These are phyloP conservation scores for Sturmia bella DNA, from an alignment of 2,888 invertebrate genomes.

Conservation along the genomic window DNA sequence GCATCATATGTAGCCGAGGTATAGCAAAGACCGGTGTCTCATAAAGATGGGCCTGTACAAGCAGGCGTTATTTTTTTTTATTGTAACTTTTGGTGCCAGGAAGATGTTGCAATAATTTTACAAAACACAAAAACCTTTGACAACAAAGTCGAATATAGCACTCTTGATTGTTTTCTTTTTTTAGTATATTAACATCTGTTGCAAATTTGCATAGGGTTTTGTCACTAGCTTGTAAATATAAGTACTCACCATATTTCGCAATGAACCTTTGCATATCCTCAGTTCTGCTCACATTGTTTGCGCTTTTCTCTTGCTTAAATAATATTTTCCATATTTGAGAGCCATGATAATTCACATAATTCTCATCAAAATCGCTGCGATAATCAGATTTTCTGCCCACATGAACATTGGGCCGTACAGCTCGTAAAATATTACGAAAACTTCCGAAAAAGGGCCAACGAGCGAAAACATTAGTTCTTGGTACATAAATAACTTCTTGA, in stretches of 20 bases:
- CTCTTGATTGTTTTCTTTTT: too few species aligned
- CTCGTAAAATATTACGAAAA: slow-evolving; percentile 75
- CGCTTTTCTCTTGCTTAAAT: slow-evolving; percentile 73
- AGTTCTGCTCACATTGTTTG: slow-evolving; percentile 60
- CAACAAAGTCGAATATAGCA: too few species aligned
- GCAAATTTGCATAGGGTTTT: too few species aligned
- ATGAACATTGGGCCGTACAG: slow-evolving; percentile 73
- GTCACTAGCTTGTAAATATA: too few species aligned
- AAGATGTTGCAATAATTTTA: slow-evolving; percentile 66
- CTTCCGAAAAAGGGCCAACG: slow-evolving; percentile 76
- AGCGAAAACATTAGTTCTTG: slow-evolving; percentile 81
- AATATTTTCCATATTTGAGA: slow-evolving; percentile 78
- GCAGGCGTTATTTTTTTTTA: too few species aligned
- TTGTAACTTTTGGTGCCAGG: too few species aligned
- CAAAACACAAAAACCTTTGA: neutral
- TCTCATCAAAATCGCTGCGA: slow-evolving; percentile 77
- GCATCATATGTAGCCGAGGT: too few species aligned
- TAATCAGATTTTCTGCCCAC: slow-evolving; percentile 74
- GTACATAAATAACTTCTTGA: slow-evolving; percentile 83
- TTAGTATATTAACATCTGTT: too few species aligned
- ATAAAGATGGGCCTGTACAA: too few species aligned
- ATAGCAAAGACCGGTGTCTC: too few species aligned
- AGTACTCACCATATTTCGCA: slow-evolving; percentile 75
- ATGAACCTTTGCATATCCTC: slow-evolving; percentile 72
- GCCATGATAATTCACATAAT: slow-evolving; percentile 77